Conservation (phyloP, 2,797 vertebrate species). For the Pachyuromys duprasi region DNA sequence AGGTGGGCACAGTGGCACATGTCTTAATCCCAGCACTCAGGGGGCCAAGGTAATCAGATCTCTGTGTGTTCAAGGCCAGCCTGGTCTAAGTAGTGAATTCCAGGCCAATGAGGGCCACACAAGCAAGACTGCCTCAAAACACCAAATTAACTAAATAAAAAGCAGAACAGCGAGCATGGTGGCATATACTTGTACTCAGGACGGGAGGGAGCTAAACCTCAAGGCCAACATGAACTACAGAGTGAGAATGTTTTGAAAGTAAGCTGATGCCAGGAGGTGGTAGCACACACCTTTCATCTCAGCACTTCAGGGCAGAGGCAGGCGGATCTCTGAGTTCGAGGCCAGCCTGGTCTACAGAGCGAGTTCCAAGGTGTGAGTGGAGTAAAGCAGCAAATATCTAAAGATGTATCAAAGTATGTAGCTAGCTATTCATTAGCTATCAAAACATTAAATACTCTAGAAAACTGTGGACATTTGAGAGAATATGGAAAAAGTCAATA, state of each 20-base stretch:
- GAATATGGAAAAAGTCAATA: neutral
- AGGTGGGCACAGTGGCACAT: neutral
- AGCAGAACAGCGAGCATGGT: neutral
- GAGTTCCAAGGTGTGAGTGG: neutral
- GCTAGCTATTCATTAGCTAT: conserved; percentile 43
- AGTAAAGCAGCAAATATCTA: neutral
- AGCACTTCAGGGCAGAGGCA: neutral
- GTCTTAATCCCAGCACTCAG: neutral
- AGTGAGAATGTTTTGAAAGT: neutral
- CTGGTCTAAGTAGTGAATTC: neutral
- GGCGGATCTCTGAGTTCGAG: neutral
- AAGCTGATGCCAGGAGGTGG: too few relatives aligned
- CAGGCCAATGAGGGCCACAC: neutral
- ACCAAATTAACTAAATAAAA: neutral
- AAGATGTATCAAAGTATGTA: conserved; percentile 6
- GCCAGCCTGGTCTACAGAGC: neutral
- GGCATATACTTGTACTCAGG: neutral
- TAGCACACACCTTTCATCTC: neutral
- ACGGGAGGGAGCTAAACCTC: neutral
- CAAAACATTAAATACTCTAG: conserved; percentile 35
- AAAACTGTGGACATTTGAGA: conserved; percentile 25
- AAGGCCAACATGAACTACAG: neutral
- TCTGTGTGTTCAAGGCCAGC: neutral
- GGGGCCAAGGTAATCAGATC: neutral
- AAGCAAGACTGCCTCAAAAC: neutral